phyloP scores from a whole-genome alignment of 2,113 vertebrate species.

The Myanophis thanlyinensis region DNA sequence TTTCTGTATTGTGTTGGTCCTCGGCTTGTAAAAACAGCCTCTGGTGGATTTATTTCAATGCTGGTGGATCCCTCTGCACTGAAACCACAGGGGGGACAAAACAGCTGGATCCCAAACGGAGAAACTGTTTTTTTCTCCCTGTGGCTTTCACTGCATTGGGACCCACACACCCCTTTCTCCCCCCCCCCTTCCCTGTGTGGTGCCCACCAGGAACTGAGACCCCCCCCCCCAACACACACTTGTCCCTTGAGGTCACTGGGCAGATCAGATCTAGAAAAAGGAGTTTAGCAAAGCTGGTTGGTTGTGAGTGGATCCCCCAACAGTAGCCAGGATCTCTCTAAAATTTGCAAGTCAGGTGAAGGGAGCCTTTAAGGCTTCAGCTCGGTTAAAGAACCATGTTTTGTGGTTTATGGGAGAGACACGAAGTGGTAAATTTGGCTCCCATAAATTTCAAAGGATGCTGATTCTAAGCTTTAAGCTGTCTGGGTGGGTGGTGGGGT shows the following conservation, averaged over 20 bases:
- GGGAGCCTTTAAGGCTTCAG: not conserved
- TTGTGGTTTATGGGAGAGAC: not conserved
- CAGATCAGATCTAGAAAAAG: not conserved
- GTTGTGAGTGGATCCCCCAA: not conserved
- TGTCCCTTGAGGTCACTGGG: not conserved
- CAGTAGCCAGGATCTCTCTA: not conserved
- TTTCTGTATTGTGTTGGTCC: no score
- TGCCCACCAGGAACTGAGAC: not conserved
- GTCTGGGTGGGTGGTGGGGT: not conserved
- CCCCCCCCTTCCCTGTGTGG: accelerated
- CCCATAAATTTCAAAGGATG: not conserved
- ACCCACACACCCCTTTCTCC: not conserved
- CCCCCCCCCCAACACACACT: not conserved
- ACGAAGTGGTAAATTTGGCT: not conserved
- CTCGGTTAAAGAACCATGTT: not conserved
- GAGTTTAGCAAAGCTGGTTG: not conserved
- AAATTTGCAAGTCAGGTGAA: not conserved
- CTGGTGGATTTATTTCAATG: not conserved
- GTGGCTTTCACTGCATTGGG: not conserved
- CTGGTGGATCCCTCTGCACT: not conserved
- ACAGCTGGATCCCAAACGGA: not conserved
- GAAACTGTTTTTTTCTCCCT: not conserved
- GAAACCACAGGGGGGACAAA: not conserved
- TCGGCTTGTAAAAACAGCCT: not conserved
- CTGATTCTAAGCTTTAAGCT: not conserved